phyloP scores from a whole-genome alignment of 2,888 invertebrate species.

The Chaetogeoica ovagalla region DNA sequence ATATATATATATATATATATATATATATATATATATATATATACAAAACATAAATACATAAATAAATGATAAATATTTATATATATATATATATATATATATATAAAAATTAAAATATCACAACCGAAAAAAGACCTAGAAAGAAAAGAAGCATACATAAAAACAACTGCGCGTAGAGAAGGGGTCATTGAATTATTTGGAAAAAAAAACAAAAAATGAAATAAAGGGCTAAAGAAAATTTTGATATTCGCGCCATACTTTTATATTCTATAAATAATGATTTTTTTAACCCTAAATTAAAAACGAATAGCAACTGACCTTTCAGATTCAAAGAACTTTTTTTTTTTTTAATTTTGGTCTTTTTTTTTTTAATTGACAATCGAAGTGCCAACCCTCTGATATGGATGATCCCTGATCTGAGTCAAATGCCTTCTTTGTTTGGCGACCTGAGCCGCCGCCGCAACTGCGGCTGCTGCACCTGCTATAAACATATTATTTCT shows the following conservation, averaged over 20 bases:
- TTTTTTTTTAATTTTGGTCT: constrained; percentile 38
- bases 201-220: neutral
- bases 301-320: constrained; percentile 52
- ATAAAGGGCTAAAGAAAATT: neutral
- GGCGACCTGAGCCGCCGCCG: constrained; percentile 80
- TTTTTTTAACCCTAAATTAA: constrained; percentile 45
- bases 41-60: constrained; percentile 27
- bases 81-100: neutral
- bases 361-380: constrained; percentile 61
- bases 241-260: constrained; percentile 14
- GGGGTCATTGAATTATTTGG: constrained; percentile 13
- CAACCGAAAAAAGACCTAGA: constrained; percentile 41
- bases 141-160: constrained; percentile 29
- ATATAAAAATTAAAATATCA: constrained; percentile 45
- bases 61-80: neutral
- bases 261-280: constrained; percentile 18
- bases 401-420: constrained; percentile 94
- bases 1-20: constrained; percentile 12
- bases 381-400: constrained; percentile 91
- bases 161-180: constrained; percentile 9
- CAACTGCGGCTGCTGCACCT: constrained; percentile 70
- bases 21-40: neutral
- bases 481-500: constrained; percentile 52
- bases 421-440: constrained; percentile 80
- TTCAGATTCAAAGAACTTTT: constrained; percentile 52